A percentile compares a stretch with the other conserved stretches of the same genome.
These are phyloP conservation scores for Andrena fulva DNA, from an alignment of 2,888 invertebrate species.

Conservation along the genomic window DNA sequence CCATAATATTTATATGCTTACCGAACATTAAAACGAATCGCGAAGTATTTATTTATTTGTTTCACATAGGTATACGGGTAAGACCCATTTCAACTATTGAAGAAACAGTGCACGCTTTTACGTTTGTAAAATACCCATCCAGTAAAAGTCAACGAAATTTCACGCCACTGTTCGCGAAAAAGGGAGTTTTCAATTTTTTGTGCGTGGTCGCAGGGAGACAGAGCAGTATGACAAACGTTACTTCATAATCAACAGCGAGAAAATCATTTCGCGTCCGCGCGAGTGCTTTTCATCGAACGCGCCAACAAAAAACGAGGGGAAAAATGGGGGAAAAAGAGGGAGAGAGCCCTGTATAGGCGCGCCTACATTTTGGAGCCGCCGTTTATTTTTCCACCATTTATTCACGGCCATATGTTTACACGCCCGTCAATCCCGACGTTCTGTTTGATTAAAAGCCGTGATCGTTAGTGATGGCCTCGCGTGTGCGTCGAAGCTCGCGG, in stretches of 20 bases:
- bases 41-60: no score
- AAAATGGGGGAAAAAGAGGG: constrained; percentile 1
- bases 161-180: not conserved
- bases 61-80: no score
- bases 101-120: no score
- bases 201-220: not conserved
- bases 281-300: not conserved
- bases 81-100: no score
- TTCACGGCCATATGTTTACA: constrained; percentile 58
- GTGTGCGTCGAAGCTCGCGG: constrained; percentile 15
- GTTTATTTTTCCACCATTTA: constrained; percentile 69
- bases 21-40: no score
- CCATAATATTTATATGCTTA: no score
- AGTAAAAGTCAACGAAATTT: constrained; percentile 22
- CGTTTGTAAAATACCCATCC: not conserved
- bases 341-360: not conserved
- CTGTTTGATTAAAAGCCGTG: constrained; percentile 70
- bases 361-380: constrained; percentile 39
- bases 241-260: not conserved
- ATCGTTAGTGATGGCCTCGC: constrained; percentile 56
- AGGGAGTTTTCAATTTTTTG: not conserved
- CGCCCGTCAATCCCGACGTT: constrained; percentile 59
- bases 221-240: not conserved
- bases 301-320: not conserved
- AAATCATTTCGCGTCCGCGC: not conserved